Base-by-base conservation (phyloP, 1,140 invertebrate species). In the Habropoda laboriosa region DNA sequence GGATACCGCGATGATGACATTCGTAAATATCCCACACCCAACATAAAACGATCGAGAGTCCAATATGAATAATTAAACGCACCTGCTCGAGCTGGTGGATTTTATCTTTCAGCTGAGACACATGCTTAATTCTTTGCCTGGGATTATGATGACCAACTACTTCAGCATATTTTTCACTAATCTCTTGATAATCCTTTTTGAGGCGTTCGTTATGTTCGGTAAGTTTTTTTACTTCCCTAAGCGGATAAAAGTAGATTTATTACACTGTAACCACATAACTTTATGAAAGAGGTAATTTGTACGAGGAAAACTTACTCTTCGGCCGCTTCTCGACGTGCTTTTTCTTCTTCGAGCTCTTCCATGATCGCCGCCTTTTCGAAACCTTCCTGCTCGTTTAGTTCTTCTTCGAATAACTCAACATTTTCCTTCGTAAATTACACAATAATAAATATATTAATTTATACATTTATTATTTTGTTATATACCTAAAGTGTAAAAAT, bases 81-180 rank as follows among this genome's bases (percentile, higher is more conserved):
- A 94, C 94, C 93, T 94, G 92, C 88, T 94, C 93, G 49, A 95
- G 82, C 45, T 91, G 83, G 75, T 90, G 93, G 68, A 91, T 93
- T 88, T 95, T 95, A 24, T 94, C 93, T 89, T 96, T 96, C 45
- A 96, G 87, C 80, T 95, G 94, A 5, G 91, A 89, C 12, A 96
- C 88, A 78, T 96, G 94, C 75, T 95, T 95, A 40, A 96, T 95
- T 86, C 95, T 96, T 85, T 96, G 95, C 78, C 94, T 95, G 71
- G 94, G 94, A 86, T 96, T 96, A 73, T 95, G 94, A 85, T 96
- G 95, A 4, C 95, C 95, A 10, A 96, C 87, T 63, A 95, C 87
- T 74, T 94, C 93, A 1, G 94, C 94, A 87, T 95, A 96, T 83
- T 95, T 94, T 55, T 93, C 87, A 24, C 93, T 93, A 42, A 96